Percentiles rank a stretch among this genome's conserved stretches.
Conservation (phyloP, 1,140 invertebrate genomes). For the Bicyclus anynana region DNA sequence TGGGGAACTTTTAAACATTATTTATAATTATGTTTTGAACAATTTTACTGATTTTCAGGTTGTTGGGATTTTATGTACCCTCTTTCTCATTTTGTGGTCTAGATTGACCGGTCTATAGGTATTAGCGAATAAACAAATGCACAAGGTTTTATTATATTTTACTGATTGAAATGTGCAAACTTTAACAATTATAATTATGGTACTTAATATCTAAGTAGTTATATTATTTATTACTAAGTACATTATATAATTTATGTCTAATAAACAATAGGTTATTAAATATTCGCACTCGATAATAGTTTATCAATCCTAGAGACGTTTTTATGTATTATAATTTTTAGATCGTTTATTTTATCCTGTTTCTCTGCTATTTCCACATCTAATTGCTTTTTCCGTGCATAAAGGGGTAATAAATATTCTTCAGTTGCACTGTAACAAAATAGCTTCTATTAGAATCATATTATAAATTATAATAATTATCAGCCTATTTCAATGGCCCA, state of each 20-base stretch:
- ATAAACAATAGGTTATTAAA: constrained; percentile 34
- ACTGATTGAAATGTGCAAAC: neutral
- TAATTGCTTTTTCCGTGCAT: constrained; percentile 55
- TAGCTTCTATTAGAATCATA: neutral
- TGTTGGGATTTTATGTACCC: no score
- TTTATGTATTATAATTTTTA: constrained; percentile 61
- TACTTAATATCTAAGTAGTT: neutral
- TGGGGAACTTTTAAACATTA: no score
- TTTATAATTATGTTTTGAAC: no score
- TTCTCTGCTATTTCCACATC: constrained; percentile 56
- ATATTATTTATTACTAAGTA: neutral
- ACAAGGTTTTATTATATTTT: neutral
- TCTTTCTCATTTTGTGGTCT: no score
- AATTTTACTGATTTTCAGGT: no score
- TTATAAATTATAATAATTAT: no score
- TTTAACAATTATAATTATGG: neutral
- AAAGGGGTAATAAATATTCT: constrained; percentile 48
- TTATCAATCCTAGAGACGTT: constrained; percentile 60
- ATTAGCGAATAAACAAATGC: no score
- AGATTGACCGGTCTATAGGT: no score
- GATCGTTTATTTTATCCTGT: constrained; percentile 61
- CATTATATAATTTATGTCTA: neutral
- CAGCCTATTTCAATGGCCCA: no score
- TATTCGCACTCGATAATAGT: constrained; percentile 48
- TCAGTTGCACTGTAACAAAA: constrained; percentile 50